Percentiles rank a stretch among this genome's conserved stretches.
These are phyloP conservation scores for Scrobipalpa atriplicella DNA, from an alignment of 2,888 invertebrate species.

Conservation along the genomic window DNA sequence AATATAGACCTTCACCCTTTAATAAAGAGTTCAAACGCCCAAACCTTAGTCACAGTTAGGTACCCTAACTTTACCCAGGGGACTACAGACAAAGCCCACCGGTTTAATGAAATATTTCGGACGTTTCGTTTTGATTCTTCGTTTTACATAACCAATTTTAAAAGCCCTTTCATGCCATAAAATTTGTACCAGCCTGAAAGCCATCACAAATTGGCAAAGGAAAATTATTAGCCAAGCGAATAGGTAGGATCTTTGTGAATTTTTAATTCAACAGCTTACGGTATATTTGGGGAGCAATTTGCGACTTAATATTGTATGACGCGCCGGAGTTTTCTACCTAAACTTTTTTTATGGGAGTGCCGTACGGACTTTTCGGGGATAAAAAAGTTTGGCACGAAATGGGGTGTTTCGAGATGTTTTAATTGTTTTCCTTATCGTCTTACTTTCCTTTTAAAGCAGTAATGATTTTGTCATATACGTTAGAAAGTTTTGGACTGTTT, in stretches of 20 bases:
- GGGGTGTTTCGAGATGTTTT: conserved; percentile 23
- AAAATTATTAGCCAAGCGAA: conserved; percentile 35
- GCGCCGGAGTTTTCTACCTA: conserved; percentile 41
- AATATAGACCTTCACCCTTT: background rate
- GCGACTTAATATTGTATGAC: conserved; percentile 51
- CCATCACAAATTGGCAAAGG: conserved; percentile 44
- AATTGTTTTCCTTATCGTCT: conserved; percentile 26
- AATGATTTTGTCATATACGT: conserved; percentile 17
- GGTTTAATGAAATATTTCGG: conserved; percentile 74
- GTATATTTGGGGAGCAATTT: conserved; percentile 62
- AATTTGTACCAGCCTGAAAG: conserved; percentile 18
- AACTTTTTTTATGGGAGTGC: conserved; percentile 42
- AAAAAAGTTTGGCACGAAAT: conserved; percentile 25
- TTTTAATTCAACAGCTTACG: conserved; percentile 63
- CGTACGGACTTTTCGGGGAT: conserved; percentile 35
- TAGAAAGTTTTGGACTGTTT: conserved; percentile 22
- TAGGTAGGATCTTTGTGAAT: conserved; percentile 45
- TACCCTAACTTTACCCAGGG: conserved; percentile 54
- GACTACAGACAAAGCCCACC: conserved; percentile 55
- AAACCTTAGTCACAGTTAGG: conserved; percentile 26
- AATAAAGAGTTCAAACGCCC: conserved; percentile 8
- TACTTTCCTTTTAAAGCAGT: conserved; percentile 7
- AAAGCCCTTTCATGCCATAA: conserved; percentile 38
- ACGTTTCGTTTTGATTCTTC: conserved; percentile 73
- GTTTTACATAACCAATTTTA: conserved; percentile 44